Evolutionary conservation across 1,140 invertebrate genomes (phyloP).

Genomic region (Rhyzopertha dominica): DNA sequence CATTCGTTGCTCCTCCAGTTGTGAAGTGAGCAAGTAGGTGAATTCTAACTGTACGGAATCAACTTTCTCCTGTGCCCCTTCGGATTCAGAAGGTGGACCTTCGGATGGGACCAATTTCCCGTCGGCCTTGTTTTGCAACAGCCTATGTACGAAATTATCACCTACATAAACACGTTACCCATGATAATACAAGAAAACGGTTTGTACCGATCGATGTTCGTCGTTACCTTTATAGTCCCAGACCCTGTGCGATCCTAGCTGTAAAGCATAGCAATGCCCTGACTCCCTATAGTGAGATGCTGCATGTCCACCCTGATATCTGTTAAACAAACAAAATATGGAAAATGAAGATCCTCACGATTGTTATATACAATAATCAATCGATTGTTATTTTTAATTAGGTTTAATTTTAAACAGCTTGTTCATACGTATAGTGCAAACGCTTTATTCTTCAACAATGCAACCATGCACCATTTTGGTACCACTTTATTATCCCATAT

Average conservation of each 20-base stretch:
- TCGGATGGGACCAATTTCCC: conserved; percentile 88
- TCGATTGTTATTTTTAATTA: too few relatives aligned
- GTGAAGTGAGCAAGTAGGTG: conserved; percentile 93
- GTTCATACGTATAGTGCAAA: too few relatives aligned
- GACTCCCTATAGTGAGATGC: conserved; percentile 88
- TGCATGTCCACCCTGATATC: conserved; percentile 55
- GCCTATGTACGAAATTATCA: conserved; percentile 93
- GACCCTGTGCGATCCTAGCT: conserved; percentile 90
- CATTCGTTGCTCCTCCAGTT: conserved; percentile 88
- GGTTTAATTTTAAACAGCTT: too few relatives aligned
- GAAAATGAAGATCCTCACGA: background rate
- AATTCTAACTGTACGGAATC: conserved; percentile 94
- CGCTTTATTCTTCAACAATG: too few relatives aligned
- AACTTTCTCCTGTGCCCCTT: conserved; percentile 75
- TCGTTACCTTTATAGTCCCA: conserved; percentile 89
- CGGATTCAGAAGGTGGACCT: conserved; percentile 52
- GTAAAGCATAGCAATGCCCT: conserved; percentile 95
- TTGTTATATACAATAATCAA: too few relatives aligned
- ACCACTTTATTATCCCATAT: too few relatives aligned
- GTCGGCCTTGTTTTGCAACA: conserved; percentile 95
- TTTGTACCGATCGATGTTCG: background rate
- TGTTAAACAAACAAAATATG: conserved; percentile 9
- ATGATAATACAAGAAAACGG: background rate
- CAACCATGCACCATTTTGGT: too few relatives aligned
- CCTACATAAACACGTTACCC: conserved; percentile 13